These are phyloP conservation scores for Poeciliopsis occidentalis DNA, from an alignment of 2,113 vertebrate species.

Conservation along the genomic window DNA sequence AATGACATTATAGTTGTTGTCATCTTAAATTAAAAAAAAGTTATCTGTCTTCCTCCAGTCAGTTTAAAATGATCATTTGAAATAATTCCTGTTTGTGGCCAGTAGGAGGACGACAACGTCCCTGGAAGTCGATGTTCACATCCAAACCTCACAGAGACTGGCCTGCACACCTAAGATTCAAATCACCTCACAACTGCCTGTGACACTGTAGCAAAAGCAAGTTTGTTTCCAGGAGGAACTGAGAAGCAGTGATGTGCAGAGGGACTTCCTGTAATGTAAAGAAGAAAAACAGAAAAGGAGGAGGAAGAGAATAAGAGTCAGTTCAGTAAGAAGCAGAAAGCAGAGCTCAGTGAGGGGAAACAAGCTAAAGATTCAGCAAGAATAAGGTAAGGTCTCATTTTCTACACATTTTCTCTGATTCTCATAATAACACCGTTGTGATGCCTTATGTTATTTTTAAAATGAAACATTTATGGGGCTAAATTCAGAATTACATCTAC, in stretches of 20 bases:
- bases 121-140: neutral
- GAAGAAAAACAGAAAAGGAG: slow-evolving; percentile 18
- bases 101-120: neutral
- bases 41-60: neutral
- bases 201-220: neutral
- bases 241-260: neutral
- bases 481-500: neutral
- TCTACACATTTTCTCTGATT: neutral
- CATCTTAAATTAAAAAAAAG: neutral
- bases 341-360: slow-evolving; percentile 9
- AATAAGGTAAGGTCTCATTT: slow-evolving; percentile 15
- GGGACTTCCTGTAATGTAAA: slow-evolving; percentile 35
- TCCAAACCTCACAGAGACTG: neutral
- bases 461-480: neutral
- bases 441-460: neutral
- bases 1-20: too few relatives aligned
- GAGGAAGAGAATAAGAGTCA: slow-evolving; percentile 13
- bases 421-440: neutral
- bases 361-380: neutral
- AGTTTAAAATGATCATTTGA: neutral
- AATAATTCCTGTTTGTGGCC: neutral
- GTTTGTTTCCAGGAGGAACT: slow-evolving; percentile 2
- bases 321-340: neutral
- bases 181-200: neutral
- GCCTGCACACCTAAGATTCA: neutral